These are phyloP conservation scores for Thalassarche chlororhynchos DNA, from an alignment of 2,113 vertebrate genomes.

Conservation along the genomic window DNA sequence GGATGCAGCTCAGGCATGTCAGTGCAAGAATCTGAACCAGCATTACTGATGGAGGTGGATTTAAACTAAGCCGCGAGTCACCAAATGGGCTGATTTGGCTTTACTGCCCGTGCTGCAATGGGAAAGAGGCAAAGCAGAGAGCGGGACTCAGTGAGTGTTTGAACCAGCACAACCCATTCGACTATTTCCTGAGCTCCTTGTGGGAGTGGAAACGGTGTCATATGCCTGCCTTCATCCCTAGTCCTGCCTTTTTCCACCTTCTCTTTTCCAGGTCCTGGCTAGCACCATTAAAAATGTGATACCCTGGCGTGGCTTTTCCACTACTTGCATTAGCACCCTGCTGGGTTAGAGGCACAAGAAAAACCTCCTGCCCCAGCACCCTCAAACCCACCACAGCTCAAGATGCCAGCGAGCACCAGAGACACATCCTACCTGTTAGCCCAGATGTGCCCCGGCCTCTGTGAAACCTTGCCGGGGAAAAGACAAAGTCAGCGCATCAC, in stretches of 20 bases:
- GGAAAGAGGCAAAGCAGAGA: not conserved
- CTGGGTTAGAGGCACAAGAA: not conserved
- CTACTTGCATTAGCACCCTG: not conserved
- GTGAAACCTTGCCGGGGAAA: not conserved
- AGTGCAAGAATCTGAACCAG: not conserved
- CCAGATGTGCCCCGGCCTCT: not conserved
- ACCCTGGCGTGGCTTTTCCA: not conserved
- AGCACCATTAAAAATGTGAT: not conserved
- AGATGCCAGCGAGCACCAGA: not conserved
- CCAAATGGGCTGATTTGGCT: not conserved
- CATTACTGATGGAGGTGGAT: not conserved
- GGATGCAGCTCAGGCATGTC: not conserved
- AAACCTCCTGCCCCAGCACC: not conserved
- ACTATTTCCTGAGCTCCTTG: not conserved
- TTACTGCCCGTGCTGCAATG: rapidly evolving
- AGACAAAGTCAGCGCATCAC: not conserved
- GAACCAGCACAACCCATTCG: not conserved
- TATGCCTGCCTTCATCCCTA: not conserved
- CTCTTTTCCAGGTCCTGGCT: not conserved
- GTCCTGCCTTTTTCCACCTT: not conserved
- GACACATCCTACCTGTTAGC: not conserved
- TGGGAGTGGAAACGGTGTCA: not conserved
- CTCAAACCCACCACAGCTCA: not conserved
- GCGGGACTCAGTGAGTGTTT: not conserved
- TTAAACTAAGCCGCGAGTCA: not conserved